These are phyloP conservation scores for Melanostoma scalare DNA, from an alignment of 2,888 invertebrate species.

Conservation along the genomic window DNA sequence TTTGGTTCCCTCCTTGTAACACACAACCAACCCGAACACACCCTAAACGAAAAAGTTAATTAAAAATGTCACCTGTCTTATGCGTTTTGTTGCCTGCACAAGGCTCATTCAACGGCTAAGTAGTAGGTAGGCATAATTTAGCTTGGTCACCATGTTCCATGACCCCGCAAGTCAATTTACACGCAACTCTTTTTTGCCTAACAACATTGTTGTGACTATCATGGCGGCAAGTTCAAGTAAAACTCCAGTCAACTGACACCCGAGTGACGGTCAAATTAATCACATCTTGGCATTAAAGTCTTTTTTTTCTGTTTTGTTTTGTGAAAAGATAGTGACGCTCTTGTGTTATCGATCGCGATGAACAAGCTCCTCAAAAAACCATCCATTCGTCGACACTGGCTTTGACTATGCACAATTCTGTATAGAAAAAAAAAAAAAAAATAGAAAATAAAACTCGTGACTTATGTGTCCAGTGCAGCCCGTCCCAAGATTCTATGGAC, in stretches of 20 bases:
- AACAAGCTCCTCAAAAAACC: conserved; percentile 56
- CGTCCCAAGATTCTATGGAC: conserved; percentile 39
- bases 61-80: conserved; percentile 23
- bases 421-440: not conserved
- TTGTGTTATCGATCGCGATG: conserved; percentile 58
- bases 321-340: conserved; percentile 47
- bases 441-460: conserved; percentile 56
- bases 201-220: conserved; percentile 4
- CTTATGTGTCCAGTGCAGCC: conserved; percentile 62
- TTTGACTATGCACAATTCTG: conserved; percentile 41
- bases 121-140: conserved; percentile 3
- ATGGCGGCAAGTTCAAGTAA: conserved; percentile 59
- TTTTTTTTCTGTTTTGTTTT: conserved; percentile 25
- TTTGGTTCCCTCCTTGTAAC: not conserved
- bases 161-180: conserved; percentile 57
- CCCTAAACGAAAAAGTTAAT: conserved; percentile 27
- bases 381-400: conserved; percentile 46
- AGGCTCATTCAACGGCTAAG: conserved; percentile 10
- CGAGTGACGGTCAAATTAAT: conserved; percentile 59
- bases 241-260: conserved; percentile 24
- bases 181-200: conserved; percentile 40
- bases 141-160: conserved; percentile 48
- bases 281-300: conserved; percentile 51
- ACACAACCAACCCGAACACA: not conserved
- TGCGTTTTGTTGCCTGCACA: conserved; percentile 30